phyloP scores from a whole-genome alignment of 1,140 invertebrate genomes.

The Temnothorax nylanderi region DNA sequence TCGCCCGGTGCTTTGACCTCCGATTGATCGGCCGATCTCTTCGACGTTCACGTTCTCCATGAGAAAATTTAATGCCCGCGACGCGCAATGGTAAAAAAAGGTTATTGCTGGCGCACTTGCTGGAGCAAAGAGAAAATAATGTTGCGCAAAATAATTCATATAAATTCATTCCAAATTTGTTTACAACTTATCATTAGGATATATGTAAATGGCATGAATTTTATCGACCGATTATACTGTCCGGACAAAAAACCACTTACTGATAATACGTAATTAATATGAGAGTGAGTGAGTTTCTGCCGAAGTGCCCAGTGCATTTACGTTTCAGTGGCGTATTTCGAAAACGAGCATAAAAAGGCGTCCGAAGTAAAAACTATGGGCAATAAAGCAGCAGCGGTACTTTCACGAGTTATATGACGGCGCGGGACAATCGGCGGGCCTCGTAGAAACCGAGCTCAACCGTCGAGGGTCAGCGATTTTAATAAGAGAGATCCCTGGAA shows the following conservation, averaged over 20 bases:
- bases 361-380: conserved; percentile 12
- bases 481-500: conserved; percentile 41
- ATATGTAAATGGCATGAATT: conserved; percentile 9
- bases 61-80: background rate
- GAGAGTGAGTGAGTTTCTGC: conserved; percentile 4
- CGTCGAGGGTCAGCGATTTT: conserved; percentile 55
- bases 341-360: conserved; percentile 26
- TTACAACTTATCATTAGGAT: background rate
- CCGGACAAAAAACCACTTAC: background rate
- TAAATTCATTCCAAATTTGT: background rate
- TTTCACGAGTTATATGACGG: conserved; percentile 32
- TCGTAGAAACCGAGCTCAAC: conserved; percentile 3
- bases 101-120: background rate
- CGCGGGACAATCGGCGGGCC: background rate
- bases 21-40: conserved; percentile 27
- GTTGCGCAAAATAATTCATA: background rate
- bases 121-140: background rate
- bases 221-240: background rate
- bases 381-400: conserved; percentile 29
- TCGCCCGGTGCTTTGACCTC: conserved; percentile 65
- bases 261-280: conserved; percentile 38
- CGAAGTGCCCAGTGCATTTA: background rate
- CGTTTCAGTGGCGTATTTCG: background rate
- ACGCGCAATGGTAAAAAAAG: background rate
- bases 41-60: conserved; percentile 16